Evolutionary conservation across 2,888 invertebrate genomes (phyloP).

Genomic region (Laothoe populi): DNA sequence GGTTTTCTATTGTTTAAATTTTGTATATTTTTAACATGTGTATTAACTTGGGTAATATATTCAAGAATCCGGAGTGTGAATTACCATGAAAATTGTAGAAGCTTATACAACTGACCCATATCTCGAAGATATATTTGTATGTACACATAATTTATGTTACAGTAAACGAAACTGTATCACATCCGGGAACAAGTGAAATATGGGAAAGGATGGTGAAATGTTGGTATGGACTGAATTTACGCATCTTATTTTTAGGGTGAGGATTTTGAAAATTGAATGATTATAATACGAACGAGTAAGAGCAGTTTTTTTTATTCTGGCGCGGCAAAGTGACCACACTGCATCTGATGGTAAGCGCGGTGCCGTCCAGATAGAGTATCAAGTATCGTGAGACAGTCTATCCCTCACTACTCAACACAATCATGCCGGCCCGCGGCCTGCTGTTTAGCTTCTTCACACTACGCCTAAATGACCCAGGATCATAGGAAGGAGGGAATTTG

Average conservation of each 20-base stretch:
- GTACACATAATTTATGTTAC: slow-evolving; percentile 13
- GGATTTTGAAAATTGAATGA: not conserved
- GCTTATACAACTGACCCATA: slow-evolving; percentile 15
- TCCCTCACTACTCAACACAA: no score
- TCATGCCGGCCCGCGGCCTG: no score
- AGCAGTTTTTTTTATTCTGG: no score
- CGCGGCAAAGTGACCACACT: no score
- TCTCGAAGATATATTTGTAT: slow-evolving; percentile 18
- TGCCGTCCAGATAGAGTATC: no score
- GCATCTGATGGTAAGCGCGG: no score
- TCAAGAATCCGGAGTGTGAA: not conserved
- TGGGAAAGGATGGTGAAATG: slow-evolving; percentile 1
- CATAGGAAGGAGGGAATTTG: no score
- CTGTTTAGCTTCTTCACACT: no score
- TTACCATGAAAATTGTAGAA: slow-evolving; percentile 6
- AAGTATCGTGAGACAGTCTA: no score
- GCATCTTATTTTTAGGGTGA: not conserved
- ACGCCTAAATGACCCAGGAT: no score
- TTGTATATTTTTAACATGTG: no score
- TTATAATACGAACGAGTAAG: not conserved
- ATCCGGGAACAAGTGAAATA: slow-evolving; percentile 16
- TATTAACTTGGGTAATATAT: not conserved
- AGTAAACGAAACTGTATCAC: slow-evolving; percentile 21
- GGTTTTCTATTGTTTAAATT: not conserved
- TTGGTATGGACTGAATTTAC: not conserved